phyloP scores from a whole-genome alignment of 2,113 vertebrate species.

The Acanthisitta chloris region DNA sequence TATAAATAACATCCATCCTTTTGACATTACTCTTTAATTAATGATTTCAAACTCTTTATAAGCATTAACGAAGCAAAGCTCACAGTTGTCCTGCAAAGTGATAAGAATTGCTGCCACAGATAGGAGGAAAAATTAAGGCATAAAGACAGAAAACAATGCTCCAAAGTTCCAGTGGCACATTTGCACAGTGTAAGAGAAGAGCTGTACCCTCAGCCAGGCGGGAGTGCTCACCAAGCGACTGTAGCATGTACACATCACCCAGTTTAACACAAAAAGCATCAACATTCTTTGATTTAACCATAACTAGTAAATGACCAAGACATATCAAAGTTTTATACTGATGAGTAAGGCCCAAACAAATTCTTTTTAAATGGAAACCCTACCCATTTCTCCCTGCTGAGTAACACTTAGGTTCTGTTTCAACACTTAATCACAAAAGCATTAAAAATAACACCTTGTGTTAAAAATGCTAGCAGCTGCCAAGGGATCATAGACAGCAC shows the following conservation, averaged over 20 bases:
- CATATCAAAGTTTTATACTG: not conserved
- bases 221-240: not conserved
- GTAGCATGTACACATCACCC: not conserved
- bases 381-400: not conserved
- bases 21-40: not conserved
- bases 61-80: not conserved
- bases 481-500: not conserved
- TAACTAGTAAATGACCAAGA: not conserved
- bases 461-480: not conserved
- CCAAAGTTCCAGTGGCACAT: not conserved
- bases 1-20: constrained; percentile 48
- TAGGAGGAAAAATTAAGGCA: not conserved
- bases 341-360: not conserved
- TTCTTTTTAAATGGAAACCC: not conserved
- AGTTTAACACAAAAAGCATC: not conserved
- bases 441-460: not conserved
- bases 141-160: not conserved
- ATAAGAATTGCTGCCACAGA: not conserved
- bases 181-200: not conserved
- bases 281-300: not conserved
- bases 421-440: not conserved
- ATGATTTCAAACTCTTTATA: not conserved
- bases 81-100: not conserved
- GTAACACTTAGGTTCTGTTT: not conserved
- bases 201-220: not conserved